Evolutionary conservation across 2,888 invertebrate species (phyloP).

Genomic region (Pocota personata): DNA sequence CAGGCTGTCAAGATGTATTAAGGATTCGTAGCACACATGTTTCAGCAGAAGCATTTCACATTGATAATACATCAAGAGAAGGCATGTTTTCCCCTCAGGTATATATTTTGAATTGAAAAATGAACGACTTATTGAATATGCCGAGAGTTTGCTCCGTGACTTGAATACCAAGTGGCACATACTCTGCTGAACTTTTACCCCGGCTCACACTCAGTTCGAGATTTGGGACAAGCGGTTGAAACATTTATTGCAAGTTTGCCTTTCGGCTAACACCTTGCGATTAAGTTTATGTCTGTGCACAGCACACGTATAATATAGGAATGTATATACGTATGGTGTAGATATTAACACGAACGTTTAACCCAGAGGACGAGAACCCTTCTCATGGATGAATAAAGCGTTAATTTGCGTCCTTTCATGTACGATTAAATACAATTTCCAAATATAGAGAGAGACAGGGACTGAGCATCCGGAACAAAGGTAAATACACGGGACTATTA

Average conservation of each 20-base stretch:
- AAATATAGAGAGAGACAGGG: background rate
- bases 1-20: conserved; percentile 9
- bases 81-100: background rate
- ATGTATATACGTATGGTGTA: too few relatives aligned
- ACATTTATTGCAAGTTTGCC: conserved; percentile 17
- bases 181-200: background rate
- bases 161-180: conserved; percentile 28
- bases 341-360: background rate
- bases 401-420: conserved; percentile 41
- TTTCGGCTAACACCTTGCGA: background rate
- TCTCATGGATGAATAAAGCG: conserved; percentile 13
- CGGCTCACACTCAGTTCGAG: background rate
- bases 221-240: conserved; percentile 25
- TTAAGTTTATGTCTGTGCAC: background rate
- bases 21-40: conserved; percentile 23
- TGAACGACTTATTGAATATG: conserved; percentile 14
- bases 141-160: conserved; percentile 31
- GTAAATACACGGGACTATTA: background rate
- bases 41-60: background rate
- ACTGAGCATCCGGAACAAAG: background rate
- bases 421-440: conserved; percentile 23
- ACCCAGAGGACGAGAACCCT: background rate
- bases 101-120: conserved; percentile 27
- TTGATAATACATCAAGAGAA: conserved; percentile 12
- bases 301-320: background rate